Percentiles rank a stretch among this genome's conserved stretches.
Conservation (phyloP, 2,888 invertebrate genomes). For the Apoda limacodes region DNA sequence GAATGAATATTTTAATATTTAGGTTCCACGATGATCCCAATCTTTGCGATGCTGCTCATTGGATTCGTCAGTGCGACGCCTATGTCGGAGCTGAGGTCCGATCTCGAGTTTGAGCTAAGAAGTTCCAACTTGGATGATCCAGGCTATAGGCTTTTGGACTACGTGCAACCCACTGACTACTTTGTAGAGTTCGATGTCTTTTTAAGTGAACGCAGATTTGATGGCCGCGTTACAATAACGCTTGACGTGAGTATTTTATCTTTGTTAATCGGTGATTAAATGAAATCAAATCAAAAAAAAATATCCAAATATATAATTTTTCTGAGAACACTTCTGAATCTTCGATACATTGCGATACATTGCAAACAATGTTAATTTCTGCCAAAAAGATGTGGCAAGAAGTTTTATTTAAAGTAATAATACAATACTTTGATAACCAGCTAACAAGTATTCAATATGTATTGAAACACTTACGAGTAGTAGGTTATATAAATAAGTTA, state of each 20-base stretch:
- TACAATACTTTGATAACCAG: no score
- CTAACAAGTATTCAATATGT: no score
- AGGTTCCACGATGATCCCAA: constrained; percentile 40
- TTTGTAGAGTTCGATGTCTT: constrained; percentile 44
- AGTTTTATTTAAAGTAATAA: no score
- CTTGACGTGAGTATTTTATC: constrained; percentile 46
- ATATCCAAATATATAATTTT: no score
- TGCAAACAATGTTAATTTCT: no score
- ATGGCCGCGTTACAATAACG: constrained; percentile 33
- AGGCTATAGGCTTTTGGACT: constrained; percentile 38
- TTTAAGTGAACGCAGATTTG: constrained; percentile 33
- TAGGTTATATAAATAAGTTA: no score
- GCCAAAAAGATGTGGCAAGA: no score
- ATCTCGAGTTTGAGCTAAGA: constrained; percentile 35
- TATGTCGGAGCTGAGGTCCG: constrained; percentile 33
- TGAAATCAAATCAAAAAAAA: no score
- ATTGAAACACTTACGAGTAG: no score
- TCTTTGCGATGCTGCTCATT: constrained; percentile 30
- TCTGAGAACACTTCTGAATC: no score
- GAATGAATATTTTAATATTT: constrained; percentile 10
- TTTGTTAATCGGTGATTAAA: no score
- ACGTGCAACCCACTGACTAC: constrained; percentile 36
- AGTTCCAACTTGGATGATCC: constrained; percentile 41
- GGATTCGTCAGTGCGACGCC: constrained; percentile 36
- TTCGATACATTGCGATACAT: no score